Conservation (phyloP, 2,113 vertebrate species). For the Oncorhynchus mykiss region DNA sequence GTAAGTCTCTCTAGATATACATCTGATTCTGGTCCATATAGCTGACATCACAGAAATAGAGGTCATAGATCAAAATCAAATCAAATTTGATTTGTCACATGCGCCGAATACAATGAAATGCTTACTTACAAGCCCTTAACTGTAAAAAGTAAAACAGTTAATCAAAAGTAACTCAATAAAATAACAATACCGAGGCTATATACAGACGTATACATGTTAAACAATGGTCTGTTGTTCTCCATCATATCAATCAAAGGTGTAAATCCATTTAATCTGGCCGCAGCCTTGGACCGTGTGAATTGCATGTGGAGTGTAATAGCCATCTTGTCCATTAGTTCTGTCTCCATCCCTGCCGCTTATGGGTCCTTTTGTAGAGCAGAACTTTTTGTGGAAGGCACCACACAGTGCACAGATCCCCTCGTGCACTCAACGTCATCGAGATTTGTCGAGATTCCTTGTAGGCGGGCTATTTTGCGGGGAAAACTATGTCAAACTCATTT, state of each 20-base stretch:
- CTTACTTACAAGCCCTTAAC: too few species aligned
- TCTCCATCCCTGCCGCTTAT: not conserved
- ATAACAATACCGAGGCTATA: too few species aligned
- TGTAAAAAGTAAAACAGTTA: too few species aligned
- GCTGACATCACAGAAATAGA: not conserved
- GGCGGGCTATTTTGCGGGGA: too few species aligned
- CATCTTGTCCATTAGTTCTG: not conserved
- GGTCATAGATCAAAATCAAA: not conserved
- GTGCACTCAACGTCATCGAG: too few species aligned
- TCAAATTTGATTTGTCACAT: too few species aligned
- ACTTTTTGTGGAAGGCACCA: too few species aligned
- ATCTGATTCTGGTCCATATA: not conserved
- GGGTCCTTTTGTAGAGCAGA: too few species aligned
- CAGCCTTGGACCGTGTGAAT: not conserved
- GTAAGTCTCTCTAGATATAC: constrained; percentile 75
- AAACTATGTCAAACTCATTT: not conserved
- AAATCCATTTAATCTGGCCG: not conserved
- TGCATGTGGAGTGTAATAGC: not conserved
- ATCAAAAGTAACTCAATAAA: too few species aligned
- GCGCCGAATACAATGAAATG: too few species aligned
- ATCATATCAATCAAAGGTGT: not conserved
- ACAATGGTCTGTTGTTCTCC: not conserved
- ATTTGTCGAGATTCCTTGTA: too few species aligned
- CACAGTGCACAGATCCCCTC: too few species aligned
- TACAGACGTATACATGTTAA: not conserved